Evolutionary conservation across 2,113 vertebrate species (phyloP).

Genomic region (Corythoichthys intestinalis): DNA sequence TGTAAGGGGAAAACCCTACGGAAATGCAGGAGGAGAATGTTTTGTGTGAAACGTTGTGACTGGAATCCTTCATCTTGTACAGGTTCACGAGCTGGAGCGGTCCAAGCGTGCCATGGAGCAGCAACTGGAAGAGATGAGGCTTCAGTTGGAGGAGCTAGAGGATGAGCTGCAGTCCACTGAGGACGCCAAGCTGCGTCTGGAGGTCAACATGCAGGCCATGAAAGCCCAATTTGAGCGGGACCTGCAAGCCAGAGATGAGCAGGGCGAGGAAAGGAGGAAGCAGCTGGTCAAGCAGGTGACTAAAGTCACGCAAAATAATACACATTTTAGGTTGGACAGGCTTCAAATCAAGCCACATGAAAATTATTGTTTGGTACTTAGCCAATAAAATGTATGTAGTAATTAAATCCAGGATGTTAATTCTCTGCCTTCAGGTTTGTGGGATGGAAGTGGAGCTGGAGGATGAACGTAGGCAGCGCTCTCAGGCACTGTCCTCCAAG

Average conservation of each 20-base stretch:
- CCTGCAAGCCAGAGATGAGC: slow-evolving; percentile 88
- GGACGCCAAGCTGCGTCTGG: slow-evolving; percentile 92
- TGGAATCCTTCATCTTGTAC: background rate
- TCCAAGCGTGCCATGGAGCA: slow-evolving; percentile 92
- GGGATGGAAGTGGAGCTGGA: slow-evolving; percentile 93
- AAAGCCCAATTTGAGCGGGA: slow-evolving; percentile 95
- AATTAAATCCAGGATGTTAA: background rate
- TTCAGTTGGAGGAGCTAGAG: slow-evolving; percentile 94
- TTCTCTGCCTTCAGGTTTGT: slow-evolving; percentile 74
- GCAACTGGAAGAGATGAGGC: slow-evolving; percentile 94
- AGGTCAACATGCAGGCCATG: slow-evolving; percentile 98
- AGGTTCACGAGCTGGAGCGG: slow-evolving; percentile 97
- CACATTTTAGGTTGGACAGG: too few species aligned
- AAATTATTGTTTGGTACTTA: too few species aligned
- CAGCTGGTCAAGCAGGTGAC: slow-evolving; percentile 89
- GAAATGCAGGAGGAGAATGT: background rate
- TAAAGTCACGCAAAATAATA: too few species aligned
- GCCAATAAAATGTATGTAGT: background rate
- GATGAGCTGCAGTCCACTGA: slow-evolving; percentile 96
- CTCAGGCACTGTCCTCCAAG: slow-evolving; percentile 79
- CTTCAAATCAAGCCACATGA: too few species aligned
- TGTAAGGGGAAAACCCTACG: slow-evolving; percentile 67
- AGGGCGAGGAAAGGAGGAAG: slow-evolving; percentile 92
- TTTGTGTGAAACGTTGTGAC: too few species aligned
- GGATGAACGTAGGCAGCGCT: slow-evolving; percentile 86